Conservation (phyloP, 2,888 invertebrate species). For the Heliconius hortense region DNA sequence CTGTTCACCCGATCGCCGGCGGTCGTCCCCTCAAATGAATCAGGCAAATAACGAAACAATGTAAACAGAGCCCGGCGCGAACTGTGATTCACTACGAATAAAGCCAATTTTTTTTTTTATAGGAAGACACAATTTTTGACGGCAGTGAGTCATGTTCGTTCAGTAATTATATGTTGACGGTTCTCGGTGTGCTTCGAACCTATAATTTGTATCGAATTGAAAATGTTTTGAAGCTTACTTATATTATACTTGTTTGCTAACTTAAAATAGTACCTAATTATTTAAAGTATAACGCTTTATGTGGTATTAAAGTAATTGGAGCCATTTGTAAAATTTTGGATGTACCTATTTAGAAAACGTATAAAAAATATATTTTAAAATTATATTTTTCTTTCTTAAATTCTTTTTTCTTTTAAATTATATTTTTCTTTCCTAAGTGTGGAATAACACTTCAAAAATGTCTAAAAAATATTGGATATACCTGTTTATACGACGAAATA, state of each 20-base stretch:
- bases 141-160: constrained; percentile 42
- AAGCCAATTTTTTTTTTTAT: constrained; percentile 47
- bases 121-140: constrained; percentile 41
- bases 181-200: constrained; percentile 1
- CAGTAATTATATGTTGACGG: constrained; percentile 9
- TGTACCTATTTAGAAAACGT: neutral
- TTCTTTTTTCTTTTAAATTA: no score
- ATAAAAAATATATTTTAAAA: no score
- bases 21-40: constrained; percentile 45
- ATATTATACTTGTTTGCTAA: neutral
- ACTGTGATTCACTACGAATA: constrained; percentile 45
- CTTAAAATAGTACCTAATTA: neutral
- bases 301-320: neutral
- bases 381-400: no score
- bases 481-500: neutral
- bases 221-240: neutral
- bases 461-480: no score
- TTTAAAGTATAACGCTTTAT: neutral
- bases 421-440: no score
- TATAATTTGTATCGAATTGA: constrained; percentile 11
- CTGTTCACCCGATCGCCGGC: constrained; percentile 23
- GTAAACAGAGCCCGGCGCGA: constrained; percentile 42
- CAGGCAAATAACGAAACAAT: constrained; percentile 44
- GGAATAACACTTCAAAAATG: no score
- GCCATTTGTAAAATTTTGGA: neutral